Base-by-base conservation (phyloP, 2,888 invertebrate species). In the Xylophagus ater region DNA sequence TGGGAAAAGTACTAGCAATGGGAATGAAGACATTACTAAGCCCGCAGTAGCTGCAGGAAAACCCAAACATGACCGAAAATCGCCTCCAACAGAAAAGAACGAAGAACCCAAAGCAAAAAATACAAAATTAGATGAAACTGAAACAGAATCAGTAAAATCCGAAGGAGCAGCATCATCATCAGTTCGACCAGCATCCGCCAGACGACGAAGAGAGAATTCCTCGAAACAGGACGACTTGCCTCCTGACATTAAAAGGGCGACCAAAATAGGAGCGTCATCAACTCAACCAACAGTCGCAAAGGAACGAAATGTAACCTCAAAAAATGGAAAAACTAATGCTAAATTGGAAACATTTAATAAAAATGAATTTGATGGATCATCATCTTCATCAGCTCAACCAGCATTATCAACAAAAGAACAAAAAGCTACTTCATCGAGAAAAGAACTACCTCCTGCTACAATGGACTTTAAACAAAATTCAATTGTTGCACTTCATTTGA, bases 1-100 rank as follows among this genome's bases (percentile, higher is more conserved):
- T 23, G 33, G 35, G 35, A 10, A 35, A 26, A 26, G 35, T 25
- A 8, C 25, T 7, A 32, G 19, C 32, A 17, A 12, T 19, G 14
- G 19, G 20, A 18, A 28, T 26, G 18, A n/a, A 12, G 10, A 15
- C 24, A 14, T n/a, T 8, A 3, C 10, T 9, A 17, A n/a, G 10
- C n/a, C n/a, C n/a, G 18, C 18, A 10, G 17, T 7, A n/a, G 13
- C 8, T 12, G 10, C 7, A 7, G 28, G 19, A n/a, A 13, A 19
- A 8, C 18, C 26, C n/a, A 35, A 35, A 35, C 25, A 28, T 9
- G 35, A 20, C 4, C n/a, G n/a, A n/a, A n/a, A n/a, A n/a, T 10
- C 25, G 9, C 25, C 25, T 10, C 13, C 26, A 3, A 24, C 15
- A 9, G 15, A 20, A 13, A 33, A 20, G 12, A 10, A 4, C n/a